phyloP scores from a whole-genome alignment of 2,888 invertebrate species.

The Drosophila neonasuta region DNA sequence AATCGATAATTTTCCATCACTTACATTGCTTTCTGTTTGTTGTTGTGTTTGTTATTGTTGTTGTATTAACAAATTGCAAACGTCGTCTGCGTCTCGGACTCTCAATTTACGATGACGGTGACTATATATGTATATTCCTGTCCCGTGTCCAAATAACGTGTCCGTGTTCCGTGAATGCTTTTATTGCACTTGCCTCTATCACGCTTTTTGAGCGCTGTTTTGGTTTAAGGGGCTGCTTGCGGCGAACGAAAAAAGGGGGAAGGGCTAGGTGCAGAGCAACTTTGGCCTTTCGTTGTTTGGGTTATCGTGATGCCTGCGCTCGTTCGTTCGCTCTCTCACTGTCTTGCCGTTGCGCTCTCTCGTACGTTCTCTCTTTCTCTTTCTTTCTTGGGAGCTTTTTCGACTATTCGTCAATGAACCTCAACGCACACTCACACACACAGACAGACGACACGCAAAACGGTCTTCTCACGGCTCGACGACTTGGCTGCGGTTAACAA shows the following conservation, averaged over 20 bases:
- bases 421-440: constrained; percentile 44
- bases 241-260: constrained; percentile 14
- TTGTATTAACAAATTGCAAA: constrained; percentile 50
- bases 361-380: constrained; percentile 10
- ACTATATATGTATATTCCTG: neutral
- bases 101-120: constrained; percentile 31
- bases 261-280: constrained; percentile 61
- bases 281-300: constrained; percentile 70
- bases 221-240: constrained; percentile 32
- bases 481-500: constrained; percentile 16
- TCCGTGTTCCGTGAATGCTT: constrained; percentile 37
- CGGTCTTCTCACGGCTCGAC: constrained; percentile 29
- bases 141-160: constrained; percentile 27
- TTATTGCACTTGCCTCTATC: constrained; percentile 65
- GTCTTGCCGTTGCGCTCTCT: constrained; percentile 18
- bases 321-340: constrained; percentile 29
- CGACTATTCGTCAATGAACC: constrained; percentile 66
- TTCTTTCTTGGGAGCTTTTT: constrained; percentile 40
- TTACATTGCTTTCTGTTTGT: constrained; percentile 64
- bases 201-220: constrained; percentile 34
- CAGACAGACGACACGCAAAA: constrained; percentile 20
- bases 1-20: constrained; percentile 67
- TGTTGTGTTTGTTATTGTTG: constrained; percentile 31
- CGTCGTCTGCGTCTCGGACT: constrained; percentile 39
- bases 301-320: constrained; percentile 60